Percentiles rank a stretch among this genome's conserved stretches.
Conservation (phyloP, 1,140 invertebrate genomes). For the Lineus longissimus region DNA sequence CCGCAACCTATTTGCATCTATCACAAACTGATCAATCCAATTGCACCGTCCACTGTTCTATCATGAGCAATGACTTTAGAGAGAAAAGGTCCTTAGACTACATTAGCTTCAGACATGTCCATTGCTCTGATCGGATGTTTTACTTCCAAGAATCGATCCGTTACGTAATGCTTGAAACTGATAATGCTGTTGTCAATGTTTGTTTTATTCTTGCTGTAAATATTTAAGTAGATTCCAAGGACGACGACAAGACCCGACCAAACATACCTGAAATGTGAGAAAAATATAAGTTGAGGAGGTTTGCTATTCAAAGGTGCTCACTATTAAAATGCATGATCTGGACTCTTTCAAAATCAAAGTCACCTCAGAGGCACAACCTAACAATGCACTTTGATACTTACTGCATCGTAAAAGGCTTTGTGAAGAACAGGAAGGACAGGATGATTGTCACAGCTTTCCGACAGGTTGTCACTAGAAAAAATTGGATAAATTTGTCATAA, state of each 20-base stretch:
- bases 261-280: constrained; percentile 67
- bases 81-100: too few relatives aligned
- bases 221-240: constrained; percentile 84
- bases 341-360: too few relatives aligned
- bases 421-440: constrained; percentile 88
- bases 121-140: too few relatives aligned
- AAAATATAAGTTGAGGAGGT: constrained; percentile 15
- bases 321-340: too few relatives aligned
- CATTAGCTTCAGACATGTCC: too few relatives aligned
- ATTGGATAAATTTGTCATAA: not conserved
- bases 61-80: too few relatives aligned
- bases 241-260: constrained; percentile 85
- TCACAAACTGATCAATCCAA: too few relatives aligned
- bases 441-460: constrained; percentile 89
- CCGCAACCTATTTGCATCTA: too few relatives aligned
- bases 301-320: too few relatives aligned
- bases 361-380: not conserved
- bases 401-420: constrained; percentile 90
- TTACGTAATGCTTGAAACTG: too few relatives aligned
- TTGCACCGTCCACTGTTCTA: too few relatives aligned
- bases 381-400: constrained; percentile 61
- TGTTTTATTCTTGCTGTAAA: constrained; percentile 70
- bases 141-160: too few relatives aligned
- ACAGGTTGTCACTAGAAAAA: constrained; percentile 58
- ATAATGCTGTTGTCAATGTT: not conserved